A percentile compares a stretch with the other conserved stretches of the same genome.
phyloP scores from a whole-genome alignment of 1,140 invertebrate species.

The Trichogramma pretiosum region DNA sequence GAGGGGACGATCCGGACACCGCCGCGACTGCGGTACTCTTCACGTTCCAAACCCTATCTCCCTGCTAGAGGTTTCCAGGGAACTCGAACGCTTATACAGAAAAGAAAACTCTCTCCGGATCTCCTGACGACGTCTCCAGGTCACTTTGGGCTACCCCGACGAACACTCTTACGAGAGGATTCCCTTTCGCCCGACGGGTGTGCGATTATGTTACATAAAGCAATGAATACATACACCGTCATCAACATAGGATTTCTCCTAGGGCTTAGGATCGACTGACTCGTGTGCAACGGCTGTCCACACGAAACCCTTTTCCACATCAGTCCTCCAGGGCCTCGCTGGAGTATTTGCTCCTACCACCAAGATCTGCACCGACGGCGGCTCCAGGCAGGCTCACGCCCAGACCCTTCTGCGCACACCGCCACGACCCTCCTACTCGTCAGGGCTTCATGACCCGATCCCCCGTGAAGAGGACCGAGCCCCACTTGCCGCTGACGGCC shows the following conservation, averaged over 20 bases:
- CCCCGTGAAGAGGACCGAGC: too few relatives aligned
- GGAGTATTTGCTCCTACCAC: constrained; percentile 78
- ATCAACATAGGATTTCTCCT: constrained; percentile 46
- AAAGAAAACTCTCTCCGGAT: constrained; percentile 73
- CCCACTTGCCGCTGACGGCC: constrained; percentile 45
- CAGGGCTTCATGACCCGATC: constrained; percentile 43
- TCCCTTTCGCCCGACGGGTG: constrained; percentile 57
- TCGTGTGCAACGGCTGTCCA: constrained; percentile 83
- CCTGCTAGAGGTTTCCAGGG: constrained; percentile 64
- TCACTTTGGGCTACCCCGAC: constrained; percentile 52
- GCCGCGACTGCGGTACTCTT: constrained; percentile 63
- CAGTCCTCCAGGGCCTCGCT: constrained; percentile 76
- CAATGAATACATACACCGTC: constrained; percentile 17
- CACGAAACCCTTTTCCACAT: constrained; percentile 85
- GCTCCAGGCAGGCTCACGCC: constrained; percentile 70
- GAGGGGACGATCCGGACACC: constrained; percentile 56
- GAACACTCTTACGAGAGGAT: constrained; percentile 37
- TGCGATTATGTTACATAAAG: constrained; percentile 11
- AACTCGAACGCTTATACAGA: constrained; percentile 62
- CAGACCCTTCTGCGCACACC: constrained; percentile 65
- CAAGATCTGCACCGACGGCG: constrained; percentile 74
- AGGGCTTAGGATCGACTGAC: constrained; percentile 78
- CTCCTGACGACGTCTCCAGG: constrained; percentile 59
- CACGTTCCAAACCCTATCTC: constrained; percentile 60
- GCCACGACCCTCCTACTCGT: constrained; percentile 67